Percentiles rank a stretch among this genome's conserved stretches.
Conservation (phyloP, 2,113 vertebrate genomes). For the Nanger granti region DNA sequence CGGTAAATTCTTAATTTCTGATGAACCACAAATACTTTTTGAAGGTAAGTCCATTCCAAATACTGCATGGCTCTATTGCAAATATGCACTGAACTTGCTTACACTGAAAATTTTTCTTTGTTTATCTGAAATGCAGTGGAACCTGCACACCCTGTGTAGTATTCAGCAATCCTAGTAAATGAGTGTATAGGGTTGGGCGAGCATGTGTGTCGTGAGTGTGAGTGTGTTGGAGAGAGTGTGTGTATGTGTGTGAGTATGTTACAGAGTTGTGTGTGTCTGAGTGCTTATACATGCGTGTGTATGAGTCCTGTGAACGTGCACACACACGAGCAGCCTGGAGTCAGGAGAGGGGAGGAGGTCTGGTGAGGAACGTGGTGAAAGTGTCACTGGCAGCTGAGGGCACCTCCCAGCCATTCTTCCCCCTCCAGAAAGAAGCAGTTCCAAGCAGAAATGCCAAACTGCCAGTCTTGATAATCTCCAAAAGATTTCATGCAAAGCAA, state of each 20-base stretch:
- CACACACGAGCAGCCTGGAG: background rate
- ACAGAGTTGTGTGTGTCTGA: background rate
- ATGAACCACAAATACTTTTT: background rate
- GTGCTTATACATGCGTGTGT: background rate
- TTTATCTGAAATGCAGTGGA: background rate
- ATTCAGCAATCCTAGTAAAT: background rate
- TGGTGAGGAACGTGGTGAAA: background rate
- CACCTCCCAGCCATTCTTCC: background rate
- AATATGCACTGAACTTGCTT: background rate
- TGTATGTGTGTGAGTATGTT: background rate
- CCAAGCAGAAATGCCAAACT: background rate
- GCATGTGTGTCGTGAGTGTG: background rate
- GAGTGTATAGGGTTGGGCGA: background rate
- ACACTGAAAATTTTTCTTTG: background rate
- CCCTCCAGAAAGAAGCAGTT: background rate
- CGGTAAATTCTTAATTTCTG: background rate
- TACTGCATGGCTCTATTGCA: background rate
- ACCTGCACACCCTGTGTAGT: background rate
- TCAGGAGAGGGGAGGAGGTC: too few species aligned
- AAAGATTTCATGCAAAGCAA: background rate
- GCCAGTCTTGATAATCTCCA: background rate
- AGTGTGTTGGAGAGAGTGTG: background rate
- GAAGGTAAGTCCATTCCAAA: background rate
- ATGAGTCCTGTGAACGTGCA: background rate
- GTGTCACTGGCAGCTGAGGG: background rate